A percentile compares a stretch with the other conserved stretches of the same genome.
Evolutionary conservation across 2,888 invertebrate species (phyloP).

Genomic region (Coelinius sp.): DNA sequence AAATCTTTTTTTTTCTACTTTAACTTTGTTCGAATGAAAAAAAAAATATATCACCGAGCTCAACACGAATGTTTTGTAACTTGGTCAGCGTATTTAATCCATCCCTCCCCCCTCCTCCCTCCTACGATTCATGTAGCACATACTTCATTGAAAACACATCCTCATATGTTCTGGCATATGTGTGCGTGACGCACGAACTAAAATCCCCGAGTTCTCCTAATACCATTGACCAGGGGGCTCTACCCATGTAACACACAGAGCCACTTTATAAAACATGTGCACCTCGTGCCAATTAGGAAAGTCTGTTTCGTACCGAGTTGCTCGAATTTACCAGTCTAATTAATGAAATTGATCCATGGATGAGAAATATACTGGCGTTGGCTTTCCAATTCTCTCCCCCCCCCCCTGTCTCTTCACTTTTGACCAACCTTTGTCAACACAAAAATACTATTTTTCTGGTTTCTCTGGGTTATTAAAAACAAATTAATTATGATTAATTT

Average conservation of each 20-base stretch:
- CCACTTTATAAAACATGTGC: conserved; percentile 7
- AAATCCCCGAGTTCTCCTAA: conserved; percentile 23
- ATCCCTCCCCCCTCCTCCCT: conserved; percentile 26
- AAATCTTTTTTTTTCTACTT: conserved; percentile 3
- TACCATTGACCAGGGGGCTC: conserved; percentile 15
- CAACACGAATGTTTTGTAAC: conserved; percentile 64
- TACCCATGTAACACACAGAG: conserved; percentile 6
- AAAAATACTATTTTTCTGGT: neutral
- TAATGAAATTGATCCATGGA: conserved; percentile 66
- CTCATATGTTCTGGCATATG: neutral
- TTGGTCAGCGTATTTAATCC: conserved; percentile 67
- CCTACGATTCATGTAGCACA: conserved; percentile 46
- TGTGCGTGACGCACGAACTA: conserved; percentile 6
- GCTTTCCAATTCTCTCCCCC: neutral
- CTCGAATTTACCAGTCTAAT: conserved; percentile 66
- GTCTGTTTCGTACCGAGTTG: conserved; percentile 51
- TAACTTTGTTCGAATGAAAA: neutral
- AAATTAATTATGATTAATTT: neutral
- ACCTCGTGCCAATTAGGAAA: conserved; percentile 59
- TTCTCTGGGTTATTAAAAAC: neutral
- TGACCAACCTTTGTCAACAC: neutral
- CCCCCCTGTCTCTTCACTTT: neutral
- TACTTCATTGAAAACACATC: conserved; percentile 11
- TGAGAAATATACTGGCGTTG: conserved; percentile 46
- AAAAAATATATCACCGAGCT: conserved; percentile 43